A percentile compares a stretch with the other conserved stretches of the same genome.
These are phyloP conservation scores for Mixornis gularis DNA, from an alignment of 2,113 vertebrate species.

Conservation along the genomic window DNA sequence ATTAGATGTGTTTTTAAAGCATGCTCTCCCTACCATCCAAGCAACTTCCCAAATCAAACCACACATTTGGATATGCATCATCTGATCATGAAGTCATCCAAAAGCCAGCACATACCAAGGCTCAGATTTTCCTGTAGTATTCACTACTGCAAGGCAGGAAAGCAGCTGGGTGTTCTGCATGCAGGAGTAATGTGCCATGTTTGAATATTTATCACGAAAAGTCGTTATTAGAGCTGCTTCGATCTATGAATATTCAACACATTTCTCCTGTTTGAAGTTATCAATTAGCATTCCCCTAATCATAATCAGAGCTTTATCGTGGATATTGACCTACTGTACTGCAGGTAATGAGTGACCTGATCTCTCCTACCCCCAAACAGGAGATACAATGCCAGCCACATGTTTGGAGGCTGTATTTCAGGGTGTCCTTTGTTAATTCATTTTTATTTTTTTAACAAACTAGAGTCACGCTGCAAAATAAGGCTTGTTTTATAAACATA, in stretches of 20 bases:
- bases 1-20: background rate
- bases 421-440: background rate
- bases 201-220: constrained; percentile 35
- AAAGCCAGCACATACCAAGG: background rate
- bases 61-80: background rate
- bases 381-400: background rate
- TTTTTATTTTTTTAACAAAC: background rate
- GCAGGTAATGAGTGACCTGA: background rate
- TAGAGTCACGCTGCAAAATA: background rate
- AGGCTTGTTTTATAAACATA: background rate
- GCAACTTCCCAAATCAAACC: background rate
- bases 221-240: background rate
- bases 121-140: background rate
- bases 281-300: constrained; percentile 8
- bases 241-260: constrained; percentile 9
- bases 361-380: background rate
- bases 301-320: background rate
- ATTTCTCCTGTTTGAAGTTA: background rate
- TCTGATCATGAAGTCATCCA: background rate
- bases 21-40: background rate
- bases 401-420: background rate
- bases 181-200: background rate
- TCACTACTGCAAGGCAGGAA: background rate
- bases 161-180: background rate
- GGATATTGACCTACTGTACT: background rate